Evolutionary conservation across 1,140 invertebrate genomes (phyloP), one percentile per base, ranked within the genome.

Genomic region (Anastrepha ludens): DNA sequence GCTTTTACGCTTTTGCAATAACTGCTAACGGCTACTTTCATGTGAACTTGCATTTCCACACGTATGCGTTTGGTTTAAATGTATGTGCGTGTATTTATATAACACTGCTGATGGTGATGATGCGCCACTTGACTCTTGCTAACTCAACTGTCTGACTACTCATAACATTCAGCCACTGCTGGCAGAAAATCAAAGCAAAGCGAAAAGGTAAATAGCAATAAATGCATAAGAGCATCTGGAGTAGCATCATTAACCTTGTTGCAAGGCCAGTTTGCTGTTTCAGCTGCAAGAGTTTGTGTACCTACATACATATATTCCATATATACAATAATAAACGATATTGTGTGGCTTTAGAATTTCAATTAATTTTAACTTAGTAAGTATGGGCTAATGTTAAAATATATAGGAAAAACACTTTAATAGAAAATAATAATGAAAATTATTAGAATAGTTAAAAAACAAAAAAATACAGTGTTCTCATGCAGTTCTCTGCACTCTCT

Each of bases 191-290:
- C 65, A 39, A 39, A 67, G 9, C 65, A 67, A 29, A 29, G 29
- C 29, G 29, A 29, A 29, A 29, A 29, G 29, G 29, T 39, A 67
- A 67, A 67, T 67, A 67, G 29, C 65, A 67, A 39, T 29, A 15
- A 39, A n/a, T 41, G 65, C 11, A 67, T 67, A 29, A 29, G 29
- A 29, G 65, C 2, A 29, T 11, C 20, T 29, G 41, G 29, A 41
- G 65, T 39, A 11, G 65, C 65, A 67, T 67, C 29, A 67, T 67
- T 67, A 67, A 67, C 65, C 65, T 67, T 67, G 65, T 41, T 67
- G 65, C 65, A 67, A 29, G 65, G 65, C 11, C 65, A 29, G 39
- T 39, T 67, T 64, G 62, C 20, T 6, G 15, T 1, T 29, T 29
- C 29, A 29, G 29, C 29, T 29, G 29, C 0, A 29, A 0, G 29